phyloP scores from a whole-genome alignment of 2,888 invertebrate species.

The Parthenolecanium corni region DNA sequence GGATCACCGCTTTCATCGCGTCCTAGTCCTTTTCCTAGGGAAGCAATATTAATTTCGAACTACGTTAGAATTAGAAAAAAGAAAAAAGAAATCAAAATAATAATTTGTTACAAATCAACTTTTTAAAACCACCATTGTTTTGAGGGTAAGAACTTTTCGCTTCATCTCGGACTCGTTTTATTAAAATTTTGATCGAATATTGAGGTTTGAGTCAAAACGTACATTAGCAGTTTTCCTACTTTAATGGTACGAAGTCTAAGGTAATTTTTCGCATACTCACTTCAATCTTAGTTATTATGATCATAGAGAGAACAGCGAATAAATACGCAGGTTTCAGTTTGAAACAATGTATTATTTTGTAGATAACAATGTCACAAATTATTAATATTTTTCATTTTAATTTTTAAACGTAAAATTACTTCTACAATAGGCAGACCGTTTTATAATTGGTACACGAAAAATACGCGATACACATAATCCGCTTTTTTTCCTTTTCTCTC shows the following conservation, averaged over 20 bases:
- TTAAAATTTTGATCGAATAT: too few relatives aligned
- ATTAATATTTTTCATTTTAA: conserved; percentile 1
- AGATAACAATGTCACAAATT: conserved; percentile 15
- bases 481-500: too few relatives aligned
- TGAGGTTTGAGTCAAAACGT: too few relatives aligned
- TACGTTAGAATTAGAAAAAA: not conserved
- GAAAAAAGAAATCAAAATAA: not conserved
- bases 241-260: too few relatives aligned
- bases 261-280: too few relatives aligned
- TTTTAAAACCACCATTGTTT: not conserved
- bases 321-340: not conserved
- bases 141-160: not conserved
- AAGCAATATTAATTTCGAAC: not conserved
- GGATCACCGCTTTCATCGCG: conserved; percentile 66
- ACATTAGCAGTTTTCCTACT: too few relatives aligned
- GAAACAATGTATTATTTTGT: conserved; percentile 10
- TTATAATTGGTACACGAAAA: conserved; percentile 11
- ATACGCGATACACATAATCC: not conserved
- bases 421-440: not conserved
- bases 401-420: conserved; percentile 13
- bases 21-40: conserved; percentile 69
- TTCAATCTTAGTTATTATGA: too few relatives aligned
- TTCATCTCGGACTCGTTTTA: too few relatives aligned
- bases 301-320: too few relatives aligned
- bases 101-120: not conserved